Evolutionary conservation across 2,113 vertebrate species (phyloP).

Genomic region (Gulo gulo): DNA sequence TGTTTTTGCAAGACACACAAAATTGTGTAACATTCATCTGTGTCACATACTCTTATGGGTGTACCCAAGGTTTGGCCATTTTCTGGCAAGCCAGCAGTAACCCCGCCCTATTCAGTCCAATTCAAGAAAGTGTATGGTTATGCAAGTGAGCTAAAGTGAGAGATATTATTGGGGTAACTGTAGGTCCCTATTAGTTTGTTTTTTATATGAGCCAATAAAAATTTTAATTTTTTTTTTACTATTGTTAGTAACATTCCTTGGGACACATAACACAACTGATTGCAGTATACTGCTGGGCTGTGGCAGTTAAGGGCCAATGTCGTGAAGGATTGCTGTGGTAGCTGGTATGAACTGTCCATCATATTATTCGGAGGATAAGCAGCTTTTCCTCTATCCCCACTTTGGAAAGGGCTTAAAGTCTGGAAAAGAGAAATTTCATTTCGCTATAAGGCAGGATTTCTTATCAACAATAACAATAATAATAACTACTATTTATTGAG

Average conservation of each 20-base stretch:
- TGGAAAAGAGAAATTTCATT: constrained; percentile 67
- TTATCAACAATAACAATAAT: constrained; percentile 69
- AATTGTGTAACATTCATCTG: background rate
- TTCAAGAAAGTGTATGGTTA: background rate
- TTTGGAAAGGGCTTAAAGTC: constrained; percentile 61
- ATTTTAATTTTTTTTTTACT: background rate
- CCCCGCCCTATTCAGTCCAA: background rate
- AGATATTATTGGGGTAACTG: background rate
- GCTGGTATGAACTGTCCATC: background rate
- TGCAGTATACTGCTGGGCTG: background rate
- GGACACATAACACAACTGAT: background rate
- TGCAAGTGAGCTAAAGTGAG: background rate
- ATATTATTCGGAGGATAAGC: constrained; percentile 52
- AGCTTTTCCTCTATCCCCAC: constrained; percentile 69
- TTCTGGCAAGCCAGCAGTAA: background rate
- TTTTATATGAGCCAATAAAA: constrained; percentile 4
- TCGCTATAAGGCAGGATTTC: constrained; percentile 45
- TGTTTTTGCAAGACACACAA: background rate
- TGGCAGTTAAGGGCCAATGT: background rate
- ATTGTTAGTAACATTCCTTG: background rate
- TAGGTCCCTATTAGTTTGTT: background rate
- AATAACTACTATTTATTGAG: background rate
- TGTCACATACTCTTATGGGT: background rate
- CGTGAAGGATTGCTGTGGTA: background rate
- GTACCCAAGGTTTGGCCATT: background rate